Percentiles rank a stretch among this genome's conserved stretches.
These are phyloP conservation scores for Drosophila kepulauana DNA, from an alignment of 1,140 invertebrate species.

Conservation along the genomic window DNA sequence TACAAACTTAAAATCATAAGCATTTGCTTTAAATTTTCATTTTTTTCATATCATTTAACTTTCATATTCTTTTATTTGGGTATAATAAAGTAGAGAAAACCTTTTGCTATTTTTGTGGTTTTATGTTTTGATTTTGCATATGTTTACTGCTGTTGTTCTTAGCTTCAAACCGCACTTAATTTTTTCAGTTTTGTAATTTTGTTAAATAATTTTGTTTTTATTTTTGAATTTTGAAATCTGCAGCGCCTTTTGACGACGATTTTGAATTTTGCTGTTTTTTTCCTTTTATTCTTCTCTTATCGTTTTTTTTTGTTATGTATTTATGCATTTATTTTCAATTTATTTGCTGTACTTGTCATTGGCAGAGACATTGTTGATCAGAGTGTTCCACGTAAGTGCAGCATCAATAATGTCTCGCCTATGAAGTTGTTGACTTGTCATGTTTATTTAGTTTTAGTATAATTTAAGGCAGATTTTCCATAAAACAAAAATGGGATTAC, in stretches of 20 bases:
- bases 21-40: constrained; percentile 17
- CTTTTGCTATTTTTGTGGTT: constrained; percentile 59
- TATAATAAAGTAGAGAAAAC: constrained; percentile 67
- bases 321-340: constrained; percentile 55
- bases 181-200: constrained; percentile 56
- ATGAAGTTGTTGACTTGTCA: constrained; percentile 69
- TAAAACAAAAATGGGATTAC: constrained; percentile 86
- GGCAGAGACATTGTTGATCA: constrained; percentile 5
- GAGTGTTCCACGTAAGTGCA: background rate
- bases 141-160: constrained; percentile 31
- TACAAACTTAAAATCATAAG: constrained; percentile 55
- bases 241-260: constrained; percentile 58
- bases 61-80: constrained; percentile 32
- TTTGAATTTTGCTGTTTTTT: constrained; percentile 75
- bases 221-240: constrained; percentile 77
- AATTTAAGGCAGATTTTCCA: constrained; percentile 90
- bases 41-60: constrained; percentile 10
- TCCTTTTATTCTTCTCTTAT: constrained; percentile 25
- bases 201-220: constrained; percentile 52
- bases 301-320: constrained; percentile 23
- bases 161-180: constrained; percentile 50
- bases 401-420: background rate
- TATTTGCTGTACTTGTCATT: constrained; percentile 28
- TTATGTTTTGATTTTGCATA: constrained; percentile 37
- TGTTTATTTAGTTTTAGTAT: constrained; percentile 61